Evolutionary conservation across 2,113 vertebrate genomes (phyloP), one percentile per base, ranked within the genome.

Genomic region (Ascaphus truei): DNA sequence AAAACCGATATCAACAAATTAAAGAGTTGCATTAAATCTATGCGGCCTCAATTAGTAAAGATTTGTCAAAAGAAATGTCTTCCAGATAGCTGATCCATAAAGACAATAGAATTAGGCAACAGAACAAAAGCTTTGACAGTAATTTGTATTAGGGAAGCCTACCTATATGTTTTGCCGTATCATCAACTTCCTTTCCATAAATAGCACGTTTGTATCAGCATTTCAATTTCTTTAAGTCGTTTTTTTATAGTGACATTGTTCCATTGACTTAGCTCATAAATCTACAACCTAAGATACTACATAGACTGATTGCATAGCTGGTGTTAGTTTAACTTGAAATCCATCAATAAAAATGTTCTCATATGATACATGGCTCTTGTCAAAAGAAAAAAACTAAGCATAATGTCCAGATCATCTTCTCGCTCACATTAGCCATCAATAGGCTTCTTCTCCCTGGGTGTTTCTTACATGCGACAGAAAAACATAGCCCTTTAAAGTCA

Each of bases 291-390:
- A 39, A 16, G 11, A 60, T 51, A 16, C 31, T 50, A 29, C 66
- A 39, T 37, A 60, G 66, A 69, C 60, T 59, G 66, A 69, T 69
- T 29, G 34, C 66, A 26, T 60, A 36, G 57, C 56, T 50, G 45
- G 66, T 69, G 66, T 60, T 69, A 69, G 66, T 69, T 59, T 69
- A 69, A 60, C 41, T 69, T 69, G 31, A 69, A 52, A 59, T 69
- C 56, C 55, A 69, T 69, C 66, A 59, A 69, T 69, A 69, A 69
- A 48, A 58, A 48, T 60, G 45, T 69, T 69, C 45, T 51, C 31
- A 13, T 48, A 60, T 60, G 66, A 69, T 69, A 33, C 56, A 69
- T 60, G 56, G 55, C 23, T 33, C 56, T 23, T 57, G 56, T 69
- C 66, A 69, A 39, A 50, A n/a, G 4, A 47, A 60, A 47, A 60